Evolutionary conservation across 1,140 invertebrate genomes (phyloP).

Genomic region (Gonatopus flavifemur): DNA sequence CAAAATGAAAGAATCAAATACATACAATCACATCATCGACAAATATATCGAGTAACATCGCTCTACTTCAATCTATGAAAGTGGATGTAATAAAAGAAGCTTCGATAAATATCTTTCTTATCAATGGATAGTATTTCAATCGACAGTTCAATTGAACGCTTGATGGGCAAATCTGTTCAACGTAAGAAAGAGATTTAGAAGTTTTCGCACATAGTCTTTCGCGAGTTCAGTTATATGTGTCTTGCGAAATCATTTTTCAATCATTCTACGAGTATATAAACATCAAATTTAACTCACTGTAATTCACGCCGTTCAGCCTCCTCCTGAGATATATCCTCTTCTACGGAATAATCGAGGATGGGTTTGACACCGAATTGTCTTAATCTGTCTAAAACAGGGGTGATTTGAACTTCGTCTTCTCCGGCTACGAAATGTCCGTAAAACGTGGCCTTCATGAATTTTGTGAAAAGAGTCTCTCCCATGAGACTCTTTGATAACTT

Average conservation of each 20-base stretch:
- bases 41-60: no score
- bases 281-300: conserved; percentile 69
- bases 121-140: no score
- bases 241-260: background rate
- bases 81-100: no score
- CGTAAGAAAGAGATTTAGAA: no score
- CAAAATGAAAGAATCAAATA: no score
- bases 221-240: no score
- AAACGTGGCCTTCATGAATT: conserved; percentile 92
- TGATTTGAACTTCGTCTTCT: conserved; percentile 85
- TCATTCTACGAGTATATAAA: background rate
- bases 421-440: conserved; percentile 99
- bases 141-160: no score
- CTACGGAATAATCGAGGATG: conserved; percentile 97
- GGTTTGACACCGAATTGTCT: conserved; percentile 96
- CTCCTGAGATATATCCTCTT: conserved; percentile 92
- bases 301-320: conserved; percentile 89
- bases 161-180: no score
- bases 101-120: no score
- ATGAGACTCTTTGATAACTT: conserved; percentile 78
- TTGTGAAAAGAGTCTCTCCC: conserved; percentile 82
- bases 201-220: no score
- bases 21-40: no score
- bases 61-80: no score
- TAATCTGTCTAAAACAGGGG: conserved; percentile 80